A percentile compares a stretch with the other conserved stretches of the same genome.
Evolutionary conservation across 1,140 invertebrate species (phyloP).

Genomic region (Limonius californicus): DNA sequence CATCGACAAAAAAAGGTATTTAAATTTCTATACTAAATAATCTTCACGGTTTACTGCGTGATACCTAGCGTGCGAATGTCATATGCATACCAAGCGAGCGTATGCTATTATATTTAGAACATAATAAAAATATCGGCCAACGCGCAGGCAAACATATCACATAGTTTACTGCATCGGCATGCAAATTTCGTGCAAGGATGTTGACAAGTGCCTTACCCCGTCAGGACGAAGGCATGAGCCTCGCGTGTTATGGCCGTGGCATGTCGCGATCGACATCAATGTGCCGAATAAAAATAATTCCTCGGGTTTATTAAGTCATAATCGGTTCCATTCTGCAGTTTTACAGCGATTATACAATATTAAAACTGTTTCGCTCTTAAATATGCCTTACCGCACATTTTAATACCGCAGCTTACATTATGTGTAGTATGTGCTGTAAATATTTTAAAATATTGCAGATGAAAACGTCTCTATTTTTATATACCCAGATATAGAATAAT

Average conservation of each 20-base stretch:
- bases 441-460: too few species aligned
- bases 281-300: constrained; percentile 32
- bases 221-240: constrained; percentile 15
- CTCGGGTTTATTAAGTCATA: constrained; percentile 31
- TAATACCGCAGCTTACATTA: too few species aligned
- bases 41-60: not conserved
- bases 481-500: too few species aligned
- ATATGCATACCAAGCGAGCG: constrained; percentile 5
- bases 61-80: constrained; percentile 17
- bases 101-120: constrained; percentile 24
- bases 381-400: too few species aligned
- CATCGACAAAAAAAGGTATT: too few species aligned
- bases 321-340: constrained; percentile 22
- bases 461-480: too few species aligned
- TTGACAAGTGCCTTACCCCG: constrained; percentile 11
- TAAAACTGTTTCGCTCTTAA: constrained; percentile 24
- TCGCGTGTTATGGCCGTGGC: constrained; percentile 24
- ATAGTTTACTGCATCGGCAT: constrained; percentile 26
- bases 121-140: constrained; percentile 27
- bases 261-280: constrained; percentile 27
- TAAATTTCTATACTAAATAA: too few species aligned
- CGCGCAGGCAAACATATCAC: constrained; percentile 16
- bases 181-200: constrained; percentile 27
- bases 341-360: constrained; percentile 22
- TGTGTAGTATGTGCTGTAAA: too few species aligned